Evolutionary conservation across 2,113 vertebrate genomes (phyloP), one percentile per base, ranked within the genome.

Genomic region (Todiramphus saurophagus): DNA sequence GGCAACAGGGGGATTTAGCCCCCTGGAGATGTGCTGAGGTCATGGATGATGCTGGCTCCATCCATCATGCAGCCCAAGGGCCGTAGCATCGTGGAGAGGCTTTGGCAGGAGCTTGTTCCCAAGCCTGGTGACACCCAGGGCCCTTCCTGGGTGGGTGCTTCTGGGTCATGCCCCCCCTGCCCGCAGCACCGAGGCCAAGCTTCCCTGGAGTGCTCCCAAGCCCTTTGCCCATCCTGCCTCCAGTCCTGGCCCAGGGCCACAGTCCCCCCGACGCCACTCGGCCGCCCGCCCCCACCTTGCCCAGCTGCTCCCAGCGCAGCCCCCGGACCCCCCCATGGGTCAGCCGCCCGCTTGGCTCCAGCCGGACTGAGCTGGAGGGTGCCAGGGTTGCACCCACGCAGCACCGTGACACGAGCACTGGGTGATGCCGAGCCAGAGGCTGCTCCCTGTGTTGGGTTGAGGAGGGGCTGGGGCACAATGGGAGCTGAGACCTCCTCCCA

Each of bases 391-490:
- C 33, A 3, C 12, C 50, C 50, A 4, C 31, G 0, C 2, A 1
- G 35, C 12, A 1, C 64, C 2, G 5, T 17, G 48, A 48, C n/a
- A 0, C 0, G 17, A 74, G 63, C 19, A 16, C 12, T 0, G 1
- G 5, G 15, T 3, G 68, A 48, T 27, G 33, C 80, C 24, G 4
- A 80, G 27, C 11, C 1, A 4, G 15, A 13, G 46, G 25, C 27
- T 2, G 19, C 23, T 39, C 50, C 43, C 37, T 7, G 46, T 8
- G 67, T 30, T 62, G 53, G n/a, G 87, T 67, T 68, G 11, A 37
- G 75, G 27, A 43, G 56, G 60, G 56, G 10, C 6, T 2, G 58
- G 51, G 55, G 25, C 35, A 16, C 25, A 1, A 21, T 3, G 33
- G 21, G 72, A 2, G 1, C 39, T 56, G 28, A 59, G 39, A 16